These are phyloP conservation scores for Homarus gammarus DNA, from an alignment of 2,888 invertebrate genomes.

Conservation along the genomic window DNA sequence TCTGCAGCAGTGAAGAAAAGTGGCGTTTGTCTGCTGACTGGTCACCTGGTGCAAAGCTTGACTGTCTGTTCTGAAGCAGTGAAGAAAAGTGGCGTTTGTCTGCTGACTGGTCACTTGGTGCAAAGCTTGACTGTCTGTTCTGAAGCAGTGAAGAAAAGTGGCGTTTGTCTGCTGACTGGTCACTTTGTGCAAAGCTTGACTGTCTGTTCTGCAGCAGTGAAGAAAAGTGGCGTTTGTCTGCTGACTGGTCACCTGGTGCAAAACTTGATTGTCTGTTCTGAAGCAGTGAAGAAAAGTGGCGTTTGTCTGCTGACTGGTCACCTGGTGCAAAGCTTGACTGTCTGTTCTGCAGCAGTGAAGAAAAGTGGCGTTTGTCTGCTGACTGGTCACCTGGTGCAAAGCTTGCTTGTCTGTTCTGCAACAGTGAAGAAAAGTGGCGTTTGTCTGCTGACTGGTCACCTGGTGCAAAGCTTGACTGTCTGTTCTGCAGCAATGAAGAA, in stretches of 20 bases:
- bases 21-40: background rate
- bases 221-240: slow-evolving; percentile 26
- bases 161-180: slow-evolving; percentile 25
- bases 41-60: background rate
- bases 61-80: slow-evolving; percentile 6
- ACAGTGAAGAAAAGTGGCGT: slow-evolving; percentile 29
- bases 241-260: background rate
- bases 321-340: background rate
- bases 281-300: slow-evolving; percentile 33
- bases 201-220: slow-evolving; percentile 35
- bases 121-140: slow-evolving; percentile 17
- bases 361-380: slow-evolving; percentile 38
- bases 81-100: slow-evolving; percentile 50
- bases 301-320: slow-evolving; percentile 21
- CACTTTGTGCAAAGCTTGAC: background rate
- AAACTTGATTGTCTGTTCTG: slow-evolving; percentile 5
- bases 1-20: slow-evolving; percentile 22
- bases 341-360: slow-evolving; percentile 24
- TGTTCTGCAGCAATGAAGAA: background rate
- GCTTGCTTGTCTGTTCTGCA: slow-evolving; percentile 15
- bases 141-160: slow-evolving; percentile 14
- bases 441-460: slow-evolving; percentile 29
- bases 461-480: background rate
- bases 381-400: slow-evolving; percentile 2
- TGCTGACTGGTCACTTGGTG: background rate